A percentile compares a stretch with the other conserved stretches of the same genome.
Evolutionary conservation across 2,888 invertebrate species (phyloP).

Genomic region (Meta bourneti): DNA sequence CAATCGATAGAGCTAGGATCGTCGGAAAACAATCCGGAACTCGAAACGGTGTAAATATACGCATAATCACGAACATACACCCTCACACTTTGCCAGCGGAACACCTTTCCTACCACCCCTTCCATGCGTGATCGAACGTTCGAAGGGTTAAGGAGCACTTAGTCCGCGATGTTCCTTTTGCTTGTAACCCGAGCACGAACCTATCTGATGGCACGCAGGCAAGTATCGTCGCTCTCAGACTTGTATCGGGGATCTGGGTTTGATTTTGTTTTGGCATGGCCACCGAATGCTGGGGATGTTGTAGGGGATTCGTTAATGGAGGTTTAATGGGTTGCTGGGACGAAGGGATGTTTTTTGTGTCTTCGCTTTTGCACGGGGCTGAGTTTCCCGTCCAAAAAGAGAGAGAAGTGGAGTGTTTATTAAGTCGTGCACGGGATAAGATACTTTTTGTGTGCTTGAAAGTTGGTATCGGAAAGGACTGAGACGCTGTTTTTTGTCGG

Average conservation of each 20-base stretch:
- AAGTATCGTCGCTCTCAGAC: not conserved
- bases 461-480: not conserved
- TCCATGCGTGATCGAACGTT: conserved; percentile 27
- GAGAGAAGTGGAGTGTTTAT: conserved; percentile 23
- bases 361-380: not conserved
- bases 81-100: not conserved
- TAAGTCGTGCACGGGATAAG: not conserved
- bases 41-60: not conserved
- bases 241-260: conserved; percentile 20
- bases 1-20: not conserved
- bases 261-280: conserved; percentile 30
- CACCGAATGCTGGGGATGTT: not conserved
- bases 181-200: conserved; percentile 37
- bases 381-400: not conserved
- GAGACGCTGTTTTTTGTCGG: no score
- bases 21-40: not conserved
- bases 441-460: not conserved
- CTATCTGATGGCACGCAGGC: conserved; percentile 3
- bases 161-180: conserved; percentile 15
- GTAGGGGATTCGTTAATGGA: conserved; percentile 42
- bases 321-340: conserved; percentile 34
- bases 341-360: not conserved
- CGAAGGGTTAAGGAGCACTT: conserved; percentile 35
- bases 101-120: not conserved
- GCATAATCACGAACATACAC: conserved; percentile 13